Conservation (phyloP, 2,113 vertebrate genomes). For the Labeo rohita region DNA sequence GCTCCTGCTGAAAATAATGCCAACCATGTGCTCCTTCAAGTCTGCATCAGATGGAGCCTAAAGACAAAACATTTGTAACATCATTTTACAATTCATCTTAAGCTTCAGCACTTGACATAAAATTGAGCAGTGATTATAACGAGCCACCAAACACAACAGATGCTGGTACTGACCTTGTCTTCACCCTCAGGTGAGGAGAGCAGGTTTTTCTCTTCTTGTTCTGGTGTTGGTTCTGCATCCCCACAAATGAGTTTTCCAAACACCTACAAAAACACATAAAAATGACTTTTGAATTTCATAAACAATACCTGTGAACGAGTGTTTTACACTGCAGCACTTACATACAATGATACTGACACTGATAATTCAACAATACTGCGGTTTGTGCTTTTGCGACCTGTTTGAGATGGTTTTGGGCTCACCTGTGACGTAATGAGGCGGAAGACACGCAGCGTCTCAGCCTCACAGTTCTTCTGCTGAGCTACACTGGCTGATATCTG, state of each 20-base stretch:
- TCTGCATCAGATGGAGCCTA: slow-evolving; percentile 97
- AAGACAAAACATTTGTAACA: slow-evolving; percentile 48
- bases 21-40: slow-evolving; percentile 99
- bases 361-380: not conserved
- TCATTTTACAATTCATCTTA: not conserved
- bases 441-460: slow-evolving; percentile 94
- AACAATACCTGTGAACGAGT: not conserved
- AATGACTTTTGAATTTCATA: not conserved
- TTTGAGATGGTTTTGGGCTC: slow-evolving; percentile 41
- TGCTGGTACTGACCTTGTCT: slow-evolving; percentile 87
- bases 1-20: slow-evolving; percentile 99
- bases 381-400: not conserved
- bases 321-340: not conserved
- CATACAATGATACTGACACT: not conserved
- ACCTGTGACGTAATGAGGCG: slow-evolving; percentile 98
- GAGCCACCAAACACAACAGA: not conserved
- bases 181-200: slow-evolving; percentile 98
- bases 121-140: not conserved
- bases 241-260: slow-evolving; percentile 98
- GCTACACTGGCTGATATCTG: slow-evolving; percentile 95
- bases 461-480: slow-evolving; percentile 97
- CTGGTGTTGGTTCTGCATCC: slow-evolving; percentile 96
- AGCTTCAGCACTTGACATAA: not conserved
- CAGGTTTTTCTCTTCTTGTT: slow-evolving; percentile 96
- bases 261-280: slow-evolving; percentile 77